Base-by-base conservation (phyloP, 2,797 vertebrate genomes). In the Sebastes diploproa region DNA sequence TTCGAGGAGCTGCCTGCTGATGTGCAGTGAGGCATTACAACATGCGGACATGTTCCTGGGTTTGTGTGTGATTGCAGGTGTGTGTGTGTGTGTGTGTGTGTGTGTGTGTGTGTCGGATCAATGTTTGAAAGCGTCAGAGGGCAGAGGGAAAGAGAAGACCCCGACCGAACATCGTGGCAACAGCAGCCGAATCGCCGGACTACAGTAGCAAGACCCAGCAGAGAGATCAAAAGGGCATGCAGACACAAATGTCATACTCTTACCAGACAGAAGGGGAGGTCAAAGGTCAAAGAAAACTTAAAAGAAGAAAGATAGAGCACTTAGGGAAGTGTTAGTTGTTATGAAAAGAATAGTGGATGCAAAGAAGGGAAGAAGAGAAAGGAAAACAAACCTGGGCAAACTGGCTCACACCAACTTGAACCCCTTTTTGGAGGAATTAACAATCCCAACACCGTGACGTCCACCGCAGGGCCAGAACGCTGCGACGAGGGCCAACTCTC, bases 391-490 rank as follows among this genome's bases (percentile, higher is more conserved):
- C 67, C 75, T 63, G 42, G 87, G 86, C 91, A 93, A 94, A 92
- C 86, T 92, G 91, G 90, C 94, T 95, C 93, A 94, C 94, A 94
- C 94, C 94, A 91, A 94, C 92, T 73, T 85, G 64, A 88, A 89
- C 66, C 79, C 32, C 75, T 55, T 13, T 46, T 13, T 46, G 29
- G 61, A 67, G 62, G 74, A 79, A 82, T 86, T 27, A 54, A 34
- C 68, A 71, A 62, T 58, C 78, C 75, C 73, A 71, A 58, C 79
- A 72, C 14, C 9, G 1, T 4, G 1, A 6, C 12, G 7, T 69
- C 81, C 87, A 79, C 89, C 0, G 32, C 90, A 63, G 91, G 84
- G 88, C 84, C 91, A 82, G 78, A 80, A 4, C n/a, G 11, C 69
- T n/a, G 2, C 2, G 20, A 79, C 27, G 0, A 75, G 73, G 76